phyloP scores from a whole-genome alignment of 1,140 invertebrate genomes.

The Onthophagus taurus region DNA sequence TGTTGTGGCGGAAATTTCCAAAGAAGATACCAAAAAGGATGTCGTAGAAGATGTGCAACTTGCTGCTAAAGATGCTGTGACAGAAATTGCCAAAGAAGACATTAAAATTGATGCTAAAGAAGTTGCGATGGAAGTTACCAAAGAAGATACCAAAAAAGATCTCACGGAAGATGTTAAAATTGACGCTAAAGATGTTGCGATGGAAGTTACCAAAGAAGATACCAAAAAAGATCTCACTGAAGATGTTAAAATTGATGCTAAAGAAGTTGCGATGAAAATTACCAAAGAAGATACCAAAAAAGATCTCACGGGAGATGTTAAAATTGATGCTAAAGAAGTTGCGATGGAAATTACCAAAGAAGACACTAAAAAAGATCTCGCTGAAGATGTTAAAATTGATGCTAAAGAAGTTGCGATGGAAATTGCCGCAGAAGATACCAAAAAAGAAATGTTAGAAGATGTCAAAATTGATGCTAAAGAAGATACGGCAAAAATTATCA shows the following conservation, averaged over 20 bases:
- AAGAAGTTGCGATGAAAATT: too few species aligned
- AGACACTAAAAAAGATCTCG: slow-evolving; percentile 7
- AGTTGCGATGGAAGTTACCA: not conserved
- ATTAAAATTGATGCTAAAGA: not conserved
- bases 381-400: not conserved
- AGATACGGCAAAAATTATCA: too few species aligned
- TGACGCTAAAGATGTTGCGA: too few species aligned
- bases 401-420: not conserved
- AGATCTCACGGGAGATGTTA: not conserved
- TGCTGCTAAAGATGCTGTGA: not conserved
- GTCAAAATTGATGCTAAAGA: not conserved
- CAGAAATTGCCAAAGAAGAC: not conserved
- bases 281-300: too few species aligned
- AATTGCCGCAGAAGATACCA: not conserved
- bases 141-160: not conserved
- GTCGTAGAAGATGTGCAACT: not conserved
- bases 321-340: slow-evolving; percentile 4
- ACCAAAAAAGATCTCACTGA: slow-evolving; percentile 16
- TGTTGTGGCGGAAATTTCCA: not conserved
- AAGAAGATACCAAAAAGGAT: slow-evolving; percentile 16
- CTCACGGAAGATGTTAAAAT: too few species aligned
- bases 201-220: too few species aligned
- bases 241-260: too few species aligned
- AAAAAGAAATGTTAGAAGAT: not conserved
- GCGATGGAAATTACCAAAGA: slow-evolving; percentile 5